Base-by-base conservation (phyloP, 2,888 invertebrate species). In the Ischnus inquisitorius region DNA sequence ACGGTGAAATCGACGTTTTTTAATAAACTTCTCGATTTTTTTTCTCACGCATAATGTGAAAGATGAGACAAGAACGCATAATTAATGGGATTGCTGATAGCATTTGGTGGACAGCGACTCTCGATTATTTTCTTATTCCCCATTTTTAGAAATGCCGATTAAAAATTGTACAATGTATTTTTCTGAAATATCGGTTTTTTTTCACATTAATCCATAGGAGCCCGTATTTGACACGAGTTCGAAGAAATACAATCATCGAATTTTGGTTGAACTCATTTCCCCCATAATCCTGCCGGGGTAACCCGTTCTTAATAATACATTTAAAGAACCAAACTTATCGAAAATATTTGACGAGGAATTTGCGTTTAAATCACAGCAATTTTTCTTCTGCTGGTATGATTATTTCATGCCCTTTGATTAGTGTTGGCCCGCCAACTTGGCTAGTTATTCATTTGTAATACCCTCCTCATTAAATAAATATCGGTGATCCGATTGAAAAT, bases 1-100 rank as follows among this genome's bases (percentile, higher is more conserved):
- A 14, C 25, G 41, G 57, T 41, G 67, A 77, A 67, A 77, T 67
- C 76, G 19, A 46, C 25, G n/a, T 43, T 77, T 68, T 77, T n/a
- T 46, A 22, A 22, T 28, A 19, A 3, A 2, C 28, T 19, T 65
- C 16, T 25, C 2, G 5, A n/a, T n/a, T 14, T 60, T 60, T 60
- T 60, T 41, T 60, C 41, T 39, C 54, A 16, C 16, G 16, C 4
- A 51, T 51, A 16, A 60, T 4, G 16, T 60, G 60, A 3, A 22
- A 72, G 43, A 62, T 74, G 60, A 46, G 28, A 12, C 46, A 28
- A 74, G 46, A 62, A 62, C 25, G 12, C 2, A 28, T n/a, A 28
- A n/a, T 34, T 41, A 28, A 2, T 28, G 39, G 60, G 28, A n/a
- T 46, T 14, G 72, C 46, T 60, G 72, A 74, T 28, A 62, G 46